Conservation (phyloP, 1,140 invertebrate genomes). For the Phthorimaea operculella region DNA sequence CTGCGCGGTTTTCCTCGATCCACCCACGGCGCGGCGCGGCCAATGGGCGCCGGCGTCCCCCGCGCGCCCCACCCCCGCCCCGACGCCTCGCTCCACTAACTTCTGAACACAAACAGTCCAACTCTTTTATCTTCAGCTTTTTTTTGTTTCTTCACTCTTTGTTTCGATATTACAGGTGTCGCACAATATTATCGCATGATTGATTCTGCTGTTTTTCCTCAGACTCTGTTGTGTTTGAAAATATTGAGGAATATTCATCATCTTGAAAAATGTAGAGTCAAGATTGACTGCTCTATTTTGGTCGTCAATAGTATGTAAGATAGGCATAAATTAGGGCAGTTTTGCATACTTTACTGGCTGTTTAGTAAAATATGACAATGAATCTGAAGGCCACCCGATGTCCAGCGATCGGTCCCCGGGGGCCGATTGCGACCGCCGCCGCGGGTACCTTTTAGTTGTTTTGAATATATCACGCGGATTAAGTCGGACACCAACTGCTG, state of each 20-base stretch:
- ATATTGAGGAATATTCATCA: too few relatives aligned
- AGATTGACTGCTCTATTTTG: too few relatives aligned
- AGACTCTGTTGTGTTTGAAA: too few relatives aligned
- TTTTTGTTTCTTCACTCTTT: conserved; percentile 1
- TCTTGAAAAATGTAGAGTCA: too few relatives aligned
- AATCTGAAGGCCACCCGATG: conserved; percentile 28
- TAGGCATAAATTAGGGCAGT: background rate
- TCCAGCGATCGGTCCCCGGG: conserved; percentile 41
- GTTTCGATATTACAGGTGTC: conserved; percentile 3
- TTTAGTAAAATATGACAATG: conserved; percentile 15
- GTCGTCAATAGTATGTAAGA: too few relatives aligned
- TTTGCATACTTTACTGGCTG: too few relatives aligned
- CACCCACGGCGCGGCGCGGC: conserved; percentile 50
- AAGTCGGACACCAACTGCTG: conserved; percentile 33
- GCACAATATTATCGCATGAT: background rate
- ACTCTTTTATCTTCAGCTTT: conserved; percentile 1
- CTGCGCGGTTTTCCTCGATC: conserved; percentile 42
- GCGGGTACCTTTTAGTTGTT: conserved; percentile 52
- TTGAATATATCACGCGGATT: conserved; percentile 58
- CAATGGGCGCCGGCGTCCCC: conserved; percentile 41
- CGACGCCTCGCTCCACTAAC: conserved; percentile 17
- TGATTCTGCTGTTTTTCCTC: background rate
- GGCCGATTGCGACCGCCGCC: conserved; percentile 31
- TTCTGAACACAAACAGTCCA: conserved; percentile 19
- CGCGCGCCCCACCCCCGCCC: conserved; percentile 16